Evolutionary conservation across 2,113 vertebrate genomes (phyloP), one percentile per base, ranked within the genome.

Genomic region (Phycodurus eques): DNA sequence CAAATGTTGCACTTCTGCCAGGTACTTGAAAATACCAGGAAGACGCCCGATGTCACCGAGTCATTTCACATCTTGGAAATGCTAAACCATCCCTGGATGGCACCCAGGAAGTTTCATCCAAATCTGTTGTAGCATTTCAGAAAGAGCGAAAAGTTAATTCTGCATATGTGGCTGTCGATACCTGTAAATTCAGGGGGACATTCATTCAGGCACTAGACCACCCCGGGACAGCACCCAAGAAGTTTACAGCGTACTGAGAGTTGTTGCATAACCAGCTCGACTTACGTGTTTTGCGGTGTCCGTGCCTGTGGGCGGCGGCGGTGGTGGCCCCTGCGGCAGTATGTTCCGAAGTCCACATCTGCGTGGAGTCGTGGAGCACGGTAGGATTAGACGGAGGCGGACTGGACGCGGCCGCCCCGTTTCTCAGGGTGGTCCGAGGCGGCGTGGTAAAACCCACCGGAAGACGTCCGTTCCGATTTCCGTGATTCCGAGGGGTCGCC

Each of bases 261-360:
- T 20, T 64, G 14, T 20, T 42, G 33, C 15, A 13, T 7, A 35
- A 42, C 42, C 62, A 39, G 46, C 46, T 7, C 12, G 53, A 93
- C 93, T 93, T 49, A 94, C 93, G 90, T 90, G 91, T 90, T 86
- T 93, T 94, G 66, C 78, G 87, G 69, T 88, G 90, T 66, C 80
- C 44, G 11, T 92, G 91, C 7, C 82, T 83, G 0, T 83, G 90
- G 0, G 89, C 82, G 43, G 88, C 74, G 31, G 89, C 79, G 14
- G 71, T 74, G 35, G 78, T 75, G 64, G 44, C 64, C 85, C 90
- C 87, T 0, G 91, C 90, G 1, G 92, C 89, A 0, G 88, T 90
- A 39, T 87, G 91, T 17, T 90, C 89, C 5, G 81, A 85, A 1
- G 86, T 91, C 92, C 92, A 92, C 78, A 86, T 89, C 76, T 90